phyloP scores from a whole-genome alignment of 2,888 invertebrate genomes.

The Drosophila lutescens region DNA sequence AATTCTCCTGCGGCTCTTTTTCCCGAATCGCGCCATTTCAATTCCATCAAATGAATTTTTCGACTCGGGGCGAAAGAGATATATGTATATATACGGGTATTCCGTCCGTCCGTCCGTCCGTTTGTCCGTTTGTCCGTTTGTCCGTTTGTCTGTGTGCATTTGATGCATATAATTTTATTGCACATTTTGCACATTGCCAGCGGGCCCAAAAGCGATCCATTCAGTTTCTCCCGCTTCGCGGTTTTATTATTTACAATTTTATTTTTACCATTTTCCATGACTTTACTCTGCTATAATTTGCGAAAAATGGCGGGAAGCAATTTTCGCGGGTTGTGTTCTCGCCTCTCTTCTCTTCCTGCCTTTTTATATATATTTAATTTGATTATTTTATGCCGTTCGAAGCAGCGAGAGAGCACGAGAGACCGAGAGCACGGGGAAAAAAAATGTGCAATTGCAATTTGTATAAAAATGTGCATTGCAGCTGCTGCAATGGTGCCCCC shows the following conservation, averaged over 20 bases:
- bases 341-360: background rate
- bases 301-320: constrained; percentile 57
- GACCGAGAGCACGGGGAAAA: constrained; percentile 9
- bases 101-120: background rate
- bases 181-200: constrained; percentile 64
- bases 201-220: constrained; percentile 17
- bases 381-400: constrained; percentile 79
- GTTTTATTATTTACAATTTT: constrained; percentile 83
- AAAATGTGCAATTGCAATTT: constrained; percentile 55
- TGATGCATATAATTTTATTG: constrained; percentile 76
- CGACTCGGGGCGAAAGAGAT: constrained; percentile 13
- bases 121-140: background rate
- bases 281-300: constrained; percentile 54
- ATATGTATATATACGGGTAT: constrained; percentile 16
- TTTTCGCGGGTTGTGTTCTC: constrained; percentile 36
- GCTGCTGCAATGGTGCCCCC: constrained; percentile 59
- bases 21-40: constrained; percentile 55
- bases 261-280: constrained; percentile 48
- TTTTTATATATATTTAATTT: constrained; percentile 73
- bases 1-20: constrained; percentile 46
- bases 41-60: constrained; percentile 61
- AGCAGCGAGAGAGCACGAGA: background rate
- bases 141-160: constrained; percentile 57
- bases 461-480: constrained; percentile 65
- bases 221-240: constrained; percentile 49